Evolutionary conservation across 2,888 invertebrate genomes (phyloP).

Genomic region (Campaea margaritaria): DNA sequence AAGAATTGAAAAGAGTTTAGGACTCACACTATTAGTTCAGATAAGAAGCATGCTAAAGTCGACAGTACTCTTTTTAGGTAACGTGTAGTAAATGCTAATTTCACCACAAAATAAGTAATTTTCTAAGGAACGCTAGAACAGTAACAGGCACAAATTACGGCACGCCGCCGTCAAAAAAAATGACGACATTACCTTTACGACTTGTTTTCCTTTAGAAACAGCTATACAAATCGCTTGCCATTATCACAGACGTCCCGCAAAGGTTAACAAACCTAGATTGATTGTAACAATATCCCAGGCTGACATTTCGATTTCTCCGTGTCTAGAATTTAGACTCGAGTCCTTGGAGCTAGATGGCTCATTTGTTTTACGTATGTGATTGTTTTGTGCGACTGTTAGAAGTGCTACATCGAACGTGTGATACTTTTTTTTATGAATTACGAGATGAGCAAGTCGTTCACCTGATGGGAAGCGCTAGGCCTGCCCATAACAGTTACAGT

Average conservation of each 20-base stretch:
- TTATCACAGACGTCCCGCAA: constrained; percentile 44
- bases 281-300: constrained; percentile 15
- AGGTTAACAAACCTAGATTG: constrained; percentile 25
- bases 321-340: constrained; percentile 12
- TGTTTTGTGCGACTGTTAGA: not conserved
- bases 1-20: no score
- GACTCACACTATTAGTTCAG: no score
- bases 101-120: no score
- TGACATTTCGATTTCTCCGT: constrained; percentile 20
- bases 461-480: no score
- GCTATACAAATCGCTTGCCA: constrained; percentile 47
- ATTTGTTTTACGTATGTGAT: constrained; percentile 11
- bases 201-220: constrained; percentile 10
- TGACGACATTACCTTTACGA: constrained; percentile 3
- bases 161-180: not conserved
- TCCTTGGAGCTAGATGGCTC: constrained; percentile 7
- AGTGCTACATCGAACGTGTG: no score
- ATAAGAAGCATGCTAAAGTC: no score
- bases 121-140: no score
- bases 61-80: no score
- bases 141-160: not conserved
- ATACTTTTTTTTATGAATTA: no score
- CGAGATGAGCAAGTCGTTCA: no score
- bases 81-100: no score
- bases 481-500: no score